Evolutionary conservation across 2,888 invertebrate genomes (phyloP).

Genomic region (Athalia circularis): DNA sequence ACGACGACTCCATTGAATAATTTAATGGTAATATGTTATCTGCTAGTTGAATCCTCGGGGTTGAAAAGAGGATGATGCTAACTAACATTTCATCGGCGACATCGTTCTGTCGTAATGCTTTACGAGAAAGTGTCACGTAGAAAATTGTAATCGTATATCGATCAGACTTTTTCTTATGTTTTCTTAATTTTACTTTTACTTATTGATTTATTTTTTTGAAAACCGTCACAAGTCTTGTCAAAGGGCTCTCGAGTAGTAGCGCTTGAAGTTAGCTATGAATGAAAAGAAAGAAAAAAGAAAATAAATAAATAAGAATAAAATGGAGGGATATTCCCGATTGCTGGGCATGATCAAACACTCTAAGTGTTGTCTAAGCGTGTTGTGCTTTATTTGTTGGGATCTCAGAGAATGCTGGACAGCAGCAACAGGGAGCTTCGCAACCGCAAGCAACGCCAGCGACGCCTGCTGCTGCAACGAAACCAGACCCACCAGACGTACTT

Average conservation of each 20-base stretch:
- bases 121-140: constrained; percentile 22
- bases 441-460: constrained; percentile 80
- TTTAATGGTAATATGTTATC: neutral
- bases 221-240: constrained; percentile 12
- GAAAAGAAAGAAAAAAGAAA: no score
- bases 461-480: constrained; percentile 83
- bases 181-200: neutral
- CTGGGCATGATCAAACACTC: constrained; percentile 75
- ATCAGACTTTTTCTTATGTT: constrained; percentile 17
- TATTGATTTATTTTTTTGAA: constrained; percentile 24
- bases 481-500: constrained; percentile 91
- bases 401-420: constrained; percentile 75
- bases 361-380: constrained; percentile 75
- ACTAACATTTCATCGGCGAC: neutral
- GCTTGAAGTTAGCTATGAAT: constrained; percentile 47
- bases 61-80: constrained; percentile 11
- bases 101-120: neutral
- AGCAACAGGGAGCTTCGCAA: constrained; percentile 73
- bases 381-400: constrained; percentile 75
- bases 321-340: constrained; percentile 64
- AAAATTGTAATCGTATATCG: constrained; percentile 14
- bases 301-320: constrained; percentile 48
- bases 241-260: constrained; percentile 17
- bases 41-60: constrained; percentile 19
- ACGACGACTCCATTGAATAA: no score